Conservation (phyloP, 2,888 invertebrate genomes). For the Caradrina kadenii region DNA sequence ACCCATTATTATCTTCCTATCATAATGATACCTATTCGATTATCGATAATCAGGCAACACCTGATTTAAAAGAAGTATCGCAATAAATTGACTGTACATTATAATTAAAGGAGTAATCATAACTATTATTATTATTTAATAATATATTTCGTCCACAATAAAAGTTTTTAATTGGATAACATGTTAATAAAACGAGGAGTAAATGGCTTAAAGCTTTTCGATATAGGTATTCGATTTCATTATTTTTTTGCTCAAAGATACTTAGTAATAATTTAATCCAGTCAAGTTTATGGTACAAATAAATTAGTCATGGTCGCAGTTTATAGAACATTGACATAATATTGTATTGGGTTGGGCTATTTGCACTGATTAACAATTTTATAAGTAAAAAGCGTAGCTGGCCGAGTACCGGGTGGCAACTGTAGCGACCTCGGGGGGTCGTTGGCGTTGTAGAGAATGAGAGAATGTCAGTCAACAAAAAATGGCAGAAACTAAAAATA, state of each 20-base stretch:
- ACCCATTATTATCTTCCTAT: constrained; percentile 31
- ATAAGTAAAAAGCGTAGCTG: constrained; percentile 71
- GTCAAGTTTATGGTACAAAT: constrained; percentile 39
- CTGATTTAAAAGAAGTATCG: constrained; percentile 18
- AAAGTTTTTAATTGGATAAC: constrained; percentile 20
- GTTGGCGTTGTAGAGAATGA: constrained; percentile 81
- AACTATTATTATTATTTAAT: constrained; percentile 37
- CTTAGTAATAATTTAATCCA: constrained; percentile 36
- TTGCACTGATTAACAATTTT: constrained; percentile 55
- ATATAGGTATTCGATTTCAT: constrained; percentile 6
- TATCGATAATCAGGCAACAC: constrained; percentile 15
- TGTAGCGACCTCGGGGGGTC: constrained; percentile 80
- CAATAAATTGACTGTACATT: constrained; percentile 41
- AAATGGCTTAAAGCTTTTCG: constrained; percentile 11
- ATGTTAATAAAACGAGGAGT: constrained; percentile 44
- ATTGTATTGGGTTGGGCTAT: constrained; percentile 35
- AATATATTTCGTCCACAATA: constrained; percentile 29
- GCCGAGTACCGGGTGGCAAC: constrained; percentile 76
- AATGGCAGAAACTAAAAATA: constrained; percentile 63
- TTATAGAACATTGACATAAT: constrained; percentile 41
- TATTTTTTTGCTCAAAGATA: constrained; percentile 37
- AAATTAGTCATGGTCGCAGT: constrained; percentile 38
- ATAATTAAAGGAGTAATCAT: constrained; percentile 36
- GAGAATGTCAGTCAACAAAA: constrained; percentile 80
- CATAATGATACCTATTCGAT: constrained; percentile 41